These are phyloP conservation scores for Poeciliopsis paucimaculata DNA, from an alignment of 2,797 vertebrate species.

Conservation along the genomic window DNA sequence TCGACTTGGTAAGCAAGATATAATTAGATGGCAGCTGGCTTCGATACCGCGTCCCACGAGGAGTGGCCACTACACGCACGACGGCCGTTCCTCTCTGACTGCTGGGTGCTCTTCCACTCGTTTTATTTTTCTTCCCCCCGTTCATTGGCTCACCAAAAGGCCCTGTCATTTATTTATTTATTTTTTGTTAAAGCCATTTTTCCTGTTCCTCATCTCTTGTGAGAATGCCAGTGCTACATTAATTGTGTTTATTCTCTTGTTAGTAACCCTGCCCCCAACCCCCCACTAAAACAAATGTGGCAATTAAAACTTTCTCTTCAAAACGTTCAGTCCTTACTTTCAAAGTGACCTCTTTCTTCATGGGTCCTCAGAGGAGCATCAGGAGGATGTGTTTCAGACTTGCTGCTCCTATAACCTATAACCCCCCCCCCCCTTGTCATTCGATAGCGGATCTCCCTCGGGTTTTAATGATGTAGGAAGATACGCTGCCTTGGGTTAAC, in stretches of 20 bases:
- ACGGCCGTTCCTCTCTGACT: constrained; percentile 32
- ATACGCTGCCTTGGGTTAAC: not conserved
- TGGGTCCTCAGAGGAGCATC: constrained; percentile 26
- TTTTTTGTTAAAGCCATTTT: not conserved
- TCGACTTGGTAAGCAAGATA: constrained; percentile 74
- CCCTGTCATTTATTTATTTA: constrained; percentile 2
- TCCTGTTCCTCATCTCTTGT: constrained; percentile 12
- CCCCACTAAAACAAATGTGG: constrained; percentile 53
- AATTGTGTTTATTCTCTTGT: constrained; percentile 42
- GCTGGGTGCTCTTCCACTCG: constrained; percentile 37
- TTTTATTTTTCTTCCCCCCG: not conserved
- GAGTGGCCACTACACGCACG: constrained; percentile 18
- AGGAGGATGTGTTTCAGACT: constrained; percentile 53
- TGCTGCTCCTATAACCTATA: constrained; percentile 26
- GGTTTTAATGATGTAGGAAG: not conserved
- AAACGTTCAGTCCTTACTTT: constrained; percentile 29
- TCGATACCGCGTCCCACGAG: constrained; percentile 61
- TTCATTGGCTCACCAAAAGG: constrained; percentile 28
- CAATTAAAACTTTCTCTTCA: constrained; percentile 58
- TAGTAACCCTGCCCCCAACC: constrained; percentile 15
- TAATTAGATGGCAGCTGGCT: constrained; percentile 70
- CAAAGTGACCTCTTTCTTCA: constrained; percentile 12
- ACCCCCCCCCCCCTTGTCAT: not conserved
- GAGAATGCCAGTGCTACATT: constrained; percentile 23
- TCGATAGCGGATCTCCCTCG: not conserved